phyloP scores from a whole-genome alignment of 1,140 invertebrate genomes.

The Drosophila repleta region DNA sequence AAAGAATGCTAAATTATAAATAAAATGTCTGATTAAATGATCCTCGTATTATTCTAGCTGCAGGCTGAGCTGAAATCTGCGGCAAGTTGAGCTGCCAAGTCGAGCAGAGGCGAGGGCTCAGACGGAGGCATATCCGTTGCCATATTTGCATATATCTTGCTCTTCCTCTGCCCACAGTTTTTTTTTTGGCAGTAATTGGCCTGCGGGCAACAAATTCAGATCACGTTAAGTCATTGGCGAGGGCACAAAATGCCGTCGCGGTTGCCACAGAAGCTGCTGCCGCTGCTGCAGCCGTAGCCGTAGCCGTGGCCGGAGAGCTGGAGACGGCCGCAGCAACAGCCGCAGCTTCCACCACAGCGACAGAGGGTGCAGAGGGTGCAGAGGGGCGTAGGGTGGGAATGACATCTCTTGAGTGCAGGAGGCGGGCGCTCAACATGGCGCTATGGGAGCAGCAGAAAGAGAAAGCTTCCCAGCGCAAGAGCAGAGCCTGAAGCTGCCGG shows the following conservation, averaged over 20 bases:
- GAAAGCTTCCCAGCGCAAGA: constrained; percentile 14
- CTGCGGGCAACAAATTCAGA: constrained; percentile 78
- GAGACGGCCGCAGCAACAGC: constrained; percentile 32
- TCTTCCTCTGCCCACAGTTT: not conserved
- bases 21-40: constrained; percentile 9
- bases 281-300: not conserved
- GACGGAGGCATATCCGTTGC: constrained; percentile 21
- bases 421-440: constrained; percentile 68
- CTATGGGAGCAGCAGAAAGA: constrained; percentile 43
- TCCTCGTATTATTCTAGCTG: constrained; percentile 8
- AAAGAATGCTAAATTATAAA: not conserved
- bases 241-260: constrained; percentile 72
- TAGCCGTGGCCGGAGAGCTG: not conserved
- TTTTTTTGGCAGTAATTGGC: constrained; percentile 66
- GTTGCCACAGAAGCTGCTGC: constrained; percentile 47
- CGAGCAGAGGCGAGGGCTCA: too few species aligned
- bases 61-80: constrained; percentile 2
- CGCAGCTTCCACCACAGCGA: constrained; percentile 52
- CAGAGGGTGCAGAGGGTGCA: too few species aligned
- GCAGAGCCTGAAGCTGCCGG: not conserved
- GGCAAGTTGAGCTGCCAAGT: constrained; percentile 5
- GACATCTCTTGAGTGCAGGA: constrained; percentile 40
- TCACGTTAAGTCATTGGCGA: constrained; percentile 75
- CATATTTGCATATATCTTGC: constrained; percentile 38
- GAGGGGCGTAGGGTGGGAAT: too few species aligned